Base-by-base conservation (phyloP, 2,888 invertebrate genomes). In the Conomelus anceps region DNA sequence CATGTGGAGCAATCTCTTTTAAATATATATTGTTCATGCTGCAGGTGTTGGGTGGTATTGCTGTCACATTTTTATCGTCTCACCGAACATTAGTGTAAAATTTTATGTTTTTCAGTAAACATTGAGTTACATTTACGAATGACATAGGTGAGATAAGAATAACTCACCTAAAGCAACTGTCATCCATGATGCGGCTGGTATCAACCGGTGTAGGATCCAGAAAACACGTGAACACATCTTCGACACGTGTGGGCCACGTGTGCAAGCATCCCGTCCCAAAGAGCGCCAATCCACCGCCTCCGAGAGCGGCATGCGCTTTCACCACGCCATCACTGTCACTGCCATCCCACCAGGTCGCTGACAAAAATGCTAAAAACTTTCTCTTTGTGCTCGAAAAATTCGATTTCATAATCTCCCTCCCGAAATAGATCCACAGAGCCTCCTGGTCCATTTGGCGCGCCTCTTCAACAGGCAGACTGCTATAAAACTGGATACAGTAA, bases 181-280 rank as follows among this genome's bases (percentile, higher is more conserved):
- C 98, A 93, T 99, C 98, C 95, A 98, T 97, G 92, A 97, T 95
- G 90, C 95, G 93, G 26, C 94, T 22, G 86, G 95, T 94, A 93
- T 98, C 97, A 23, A 99, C 95, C 90, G 95, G 94, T 24, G 95
- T 94, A 87, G 93, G 91, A 92, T 96, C 95, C 17, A 94, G 93
- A 92, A 96, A 95, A 91, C 94, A 94, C 20, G 94, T 92, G 22
- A 96, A 93, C 26, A 98, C 95, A 91, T 98, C 96, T 7, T 95
- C 94, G 90, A 97, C 94, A 86, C 93, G 93, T 26, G 95, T 95
- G 0, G 99, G 98, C 98, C 98, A 99, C 1, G 98, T 97, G 93
- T 98, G 97, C 88, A 99, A 95, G 92, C 97, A 98, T 0, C 96
- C 98, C 0, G 97, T 97, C 9, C 98, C 98, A 93, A 98, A 97